Evolutionary conservation across 35 echinoderm and acorn worm genomes (phyloP), one percentile per base, ranked within the genome.

Genomic region (Nesometra sesokonis): DNA sequence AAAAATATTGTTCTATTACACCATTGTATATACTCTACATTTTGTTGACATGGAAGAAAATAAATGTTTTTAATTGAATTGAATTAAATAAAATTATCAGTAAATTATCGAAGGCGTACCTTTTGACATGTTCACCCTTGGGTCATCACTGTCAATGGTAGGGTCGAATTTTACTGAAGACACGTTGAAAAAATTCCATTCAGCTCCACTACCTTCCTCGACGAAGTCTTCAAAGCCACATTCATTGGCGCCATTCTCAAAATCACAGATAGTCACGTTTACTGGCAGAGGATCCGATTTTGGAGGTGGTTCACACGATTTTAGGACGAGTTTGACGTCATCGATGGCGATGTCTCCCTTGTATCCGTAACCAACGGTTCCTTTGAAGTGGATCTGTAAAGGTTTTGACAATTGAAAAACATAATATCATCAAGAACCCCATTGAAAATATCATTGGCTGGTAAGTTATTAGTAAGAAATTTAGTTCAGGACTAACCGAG

Each of bases 341-440:
- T 86, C 84, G 46, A 86, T 57, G 32, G 46, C 84, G 33, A 86
- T 86, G 30, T 86, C 84, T 21, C 84, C 40, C 9, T 77, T 33
- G 31, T 86, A 86, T 4, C 57, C 46, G 19, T 37, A 30, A 17
- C 84, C 84, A 34, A 86, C 84, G 1, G 40, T 35, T 33, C 84
- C 84, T 77, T 86, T 46, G 40, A 86, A 86, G 31, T 34, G 13
- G 35, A 86, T 86, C 84, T 86, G 33, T 17, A 43, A 86, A 57
- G n/a, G n/a, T n/a, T n/a, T n/a, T 17, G 82, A 33, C 11, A 34
- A 30, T 83, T 17, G n/a, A 76, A 76, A 76, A 17, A 76, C 13
- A n/a, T 76, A 76, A 13, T 17, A 76, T 76, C 13, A 17, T 76
- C 13, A n/a, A 76, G 13, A 17, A 13, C 13, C 57, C 13, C 13